phyloP scores from a whole-genome alignment of 2,888 invertebrate genomes.

The Lathronympha strigana region DNA sequence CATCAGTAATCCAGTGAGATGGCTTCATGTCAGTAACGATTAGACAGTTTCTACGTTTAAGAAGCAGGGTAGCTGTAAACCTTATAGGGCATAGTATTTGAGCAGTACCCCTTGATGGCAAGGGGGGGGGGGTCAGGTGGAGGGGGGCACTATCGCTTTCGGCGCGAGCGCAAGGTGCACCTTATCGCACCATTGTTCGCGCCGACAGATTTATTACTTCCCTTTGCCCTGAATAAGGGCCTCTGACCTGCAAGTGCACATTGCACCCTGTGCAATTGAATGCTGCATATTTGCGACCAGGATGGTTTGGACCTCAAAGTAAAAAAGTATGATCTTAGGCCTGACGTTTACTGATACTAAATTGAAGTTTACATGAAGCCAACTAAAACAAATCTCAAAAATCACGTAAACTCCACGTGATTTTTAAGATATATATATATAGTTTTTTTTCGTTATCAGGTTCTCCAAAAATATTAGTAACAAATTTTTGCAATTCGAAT shows the following conservation, averaged over 20 bases:
- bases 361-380: no score
- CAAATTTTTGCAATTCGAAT: no score
- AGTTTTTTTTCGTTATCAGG: no score
- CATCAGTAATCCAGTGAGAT: not conserved
- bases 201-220: constrained; percentile 84
- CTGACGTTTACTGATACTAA: no score
- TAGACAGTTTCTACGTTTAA: no score
- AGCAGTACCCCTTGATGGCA: constrained; percentile 48
- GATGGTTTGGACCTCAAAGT: not conserved
- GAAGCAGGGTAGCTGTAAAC: not conserved
- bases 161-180: constrained; percentile 74
- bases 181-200: constrained; percentile 82
- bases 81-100: constrained; percentile 4
- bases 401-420: no score
- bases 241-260: constrained; percentile 70
- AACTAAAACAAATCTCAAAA: no score
- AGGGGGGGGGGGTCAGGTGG: constrained; percentile 46
- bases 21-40: no score
- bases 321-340: not conserved
- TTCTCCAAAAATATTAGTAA: no score
- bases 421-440: no score
- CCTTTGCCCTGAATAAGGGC: constrained; percentile 84
- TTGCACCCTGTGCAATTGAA: constrained; percentile 9
- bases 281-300: constrained; percentile 12
- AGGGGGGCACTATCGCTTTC: constrained; percentile 54